Base-by-base conservation (phyloP, 2,113 vertebrate genomes). In the Grammatotria lemairii region DNA sequence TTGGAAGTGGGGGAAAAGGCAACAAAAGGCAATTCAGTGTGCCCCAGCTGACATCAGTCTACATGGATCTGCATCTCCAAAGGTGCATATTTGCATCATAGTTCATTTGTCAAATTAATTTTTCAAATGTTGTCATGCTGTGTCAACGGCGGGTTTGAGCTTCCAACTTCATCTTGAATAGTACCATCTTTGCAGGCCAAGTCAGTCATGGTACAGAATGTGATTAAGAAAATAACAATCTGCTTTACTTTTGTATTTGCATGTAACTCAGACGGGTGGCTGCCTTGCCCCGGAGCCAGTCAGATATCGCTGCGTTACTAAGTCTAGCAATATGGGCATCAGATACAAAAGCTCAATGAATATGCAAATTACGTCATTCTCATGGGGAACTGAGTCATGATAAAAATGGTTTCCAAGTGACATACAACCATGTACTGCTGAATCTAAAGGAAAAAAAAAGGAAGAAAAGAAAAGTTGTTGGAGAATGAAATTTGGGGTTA, bases 221-320 rank as follows among this genome's bases (percentile, higher is more conserved):
- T 21, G 87, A 90, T 95, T 92, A 89, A 88, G 87, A 65, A 87
- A 81, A 90, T 88, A 79, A 9, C 3, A 23, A 65, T 54, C 80
- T 79, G 85, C 87, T 54, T 86, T 60, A 65, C 82, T 60, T 85
- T 70, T 73, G 26, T 85, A 94, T 95, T 96, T 97, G 95, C 94
- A 96, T 95, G 89, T 78, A 88, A 73, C 55, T 90, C 92, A 96
- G 95, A 95, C 91, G 81, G 87, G 90, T 19, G 75, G 63, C 85
- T 70, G 90, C 75, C 83, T 82, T 85, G 91, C 91, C 94, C 87
- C 2, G 60, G 85, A 94, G 92, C 92, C 75, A 82, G 84, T 16
- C 81, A 87, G 83, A 93, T 89, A 89, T 87, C 88, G 80, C 85
- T 85, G 84, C 45, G 26, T 84, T 45, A 81, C 88, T 89, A 79